Percentiles rank a stretch among this genome's conserved stretches.
Evolutionary conservation across 2,888 invertebrate genomes (phyloP).

Genomic region (Orchesella flavescens): DNA sequence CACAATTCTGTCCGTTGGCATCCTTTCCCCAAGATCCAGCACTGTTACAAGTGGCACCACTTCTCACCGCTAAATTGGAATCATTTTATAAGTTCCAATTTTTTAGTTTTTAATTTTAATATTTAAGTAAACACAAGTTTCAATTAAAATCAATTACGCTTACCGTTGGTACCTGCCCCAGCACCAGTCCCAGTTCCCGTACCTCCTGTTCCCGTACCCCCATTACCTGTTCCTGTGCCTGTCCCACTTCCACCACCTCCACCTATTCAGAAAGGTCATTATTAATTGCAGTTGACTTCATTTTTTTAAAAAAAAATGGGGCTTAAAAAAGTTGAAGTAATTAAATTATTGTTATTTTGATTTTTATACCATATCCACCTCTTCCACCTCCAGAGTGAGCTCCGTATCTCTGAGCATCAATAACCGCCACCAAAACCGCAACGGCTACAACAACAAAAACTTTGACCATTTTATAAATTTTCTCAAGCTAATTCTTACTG

Average conservation of each 20-base stretch:
- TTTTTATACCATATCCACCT: not conserved
- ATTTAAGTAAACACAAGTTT: too few species aligned
- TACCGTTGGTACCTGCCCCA: not conserved
- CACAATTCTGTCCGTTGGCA: slow-evolving; percentile 11
- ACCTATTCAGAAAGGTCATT: too few species aligned
- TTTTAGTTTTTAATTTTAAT: too few species aligned
- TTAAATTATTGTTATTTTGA: too few species aligned
- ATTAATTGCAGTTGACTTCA: too few species aligned
- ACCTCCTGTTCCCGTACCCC: not conserved
- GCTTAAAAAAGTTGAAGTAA: too few species aligned
- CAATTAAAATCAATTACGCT: not conserved
- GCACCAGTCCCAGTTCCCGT: not conserved
- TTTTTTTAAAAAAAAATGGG: too few species aligned
- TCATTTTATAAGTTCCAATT: not conserved
- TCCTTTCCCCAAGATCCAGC: not conserved
- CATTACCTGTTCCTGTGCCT: not conserved
- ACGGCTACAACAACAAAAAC: not conserved
- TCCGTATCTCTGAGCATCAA: too few species aligned
- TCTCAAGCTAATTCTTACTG: slow-evolving; percentile 4
- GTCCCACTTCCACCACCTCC: not conserved
- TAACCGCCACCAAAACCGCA: not conserved
- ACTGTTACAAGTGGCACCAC: slow-evolving; percentile 10
- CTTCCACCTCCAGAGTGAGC: not conserved
- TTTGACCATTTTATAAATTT: not conserved
- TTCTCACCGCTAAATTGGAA: slow-evolving; percentile 18